Evolutionary conservation across 2,888 invertebrate species (phyloP).

Genomic region (Gandaritis pyraliata): DNA sequence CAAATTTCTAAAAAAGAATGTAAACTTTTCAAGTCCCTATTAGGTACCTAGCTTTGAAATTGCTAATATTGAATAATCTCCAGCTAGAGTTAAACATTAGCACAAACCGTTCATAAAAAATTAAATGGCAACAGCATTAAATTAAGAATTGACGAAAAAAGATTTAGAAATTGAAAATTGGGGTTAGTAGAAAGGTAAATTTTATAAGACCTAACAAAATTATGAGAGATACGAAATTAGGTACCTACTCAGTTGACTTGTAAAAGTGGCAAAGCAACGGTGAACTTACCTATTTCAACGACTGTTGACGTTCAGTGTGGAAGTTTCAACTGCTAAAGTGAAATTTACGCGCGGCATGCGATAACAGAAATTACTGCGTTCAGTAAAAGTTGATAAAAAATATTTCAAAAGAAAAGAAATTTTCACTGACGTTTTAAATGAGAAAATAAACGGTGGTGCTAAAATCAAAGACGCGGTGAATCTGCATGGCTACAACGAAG

Average conservation of each 20-base stretch:
- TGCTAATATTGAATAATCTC: conserved; percentile 59
- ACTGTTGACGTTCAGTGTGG: conserved; percentile 68
- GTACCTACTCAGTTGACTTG: conserved; percentile 40
- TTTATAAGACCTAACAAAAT: conserved; percentile 17
- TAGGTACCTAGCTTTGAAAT: conserved; percentile 59
- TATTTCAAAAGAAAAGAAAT: conserved; percentile 29
- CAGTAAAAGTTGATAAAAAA: conserved; percentile 39
- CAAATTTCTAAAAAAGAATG: too few species aligned
- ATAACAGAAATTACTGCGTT: conserved; percentile 61
- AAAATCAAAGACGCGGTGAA: conserved; percentile 43
- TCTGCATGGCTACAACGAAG: conserved; percentile 59
- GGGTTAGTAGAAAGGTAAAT: conserved; percentile 12
- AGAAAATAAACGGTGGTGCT: conserved; percentile 17
- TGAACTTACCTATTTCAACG: conserved; percentile 63
- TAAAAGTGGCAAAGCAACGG: conserved; percentile 47
- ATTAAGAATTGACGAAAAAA: conserved; percentile 1
- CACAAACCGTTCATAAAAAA: conserved; percentile 60
- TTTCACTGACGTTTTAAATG: conserved; percentile 30
- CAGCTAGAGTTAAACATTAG: conserved; percentile 60
- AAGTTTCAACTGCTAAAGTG: conserved; percentile 54
- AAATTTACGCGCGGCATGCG: conserved; percentile 67
- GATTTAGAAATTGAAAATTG: conserved; percentile 11
- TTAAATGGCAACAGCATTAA: not conserved
- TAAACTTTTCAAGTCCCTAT: conserved; percentile 35
- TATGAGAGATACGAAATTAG: conserved; percentile 31